Base-by-base conservation (phyloP, 2,888 invertebrate species). In the Agrotis ipsilon region DNA sequence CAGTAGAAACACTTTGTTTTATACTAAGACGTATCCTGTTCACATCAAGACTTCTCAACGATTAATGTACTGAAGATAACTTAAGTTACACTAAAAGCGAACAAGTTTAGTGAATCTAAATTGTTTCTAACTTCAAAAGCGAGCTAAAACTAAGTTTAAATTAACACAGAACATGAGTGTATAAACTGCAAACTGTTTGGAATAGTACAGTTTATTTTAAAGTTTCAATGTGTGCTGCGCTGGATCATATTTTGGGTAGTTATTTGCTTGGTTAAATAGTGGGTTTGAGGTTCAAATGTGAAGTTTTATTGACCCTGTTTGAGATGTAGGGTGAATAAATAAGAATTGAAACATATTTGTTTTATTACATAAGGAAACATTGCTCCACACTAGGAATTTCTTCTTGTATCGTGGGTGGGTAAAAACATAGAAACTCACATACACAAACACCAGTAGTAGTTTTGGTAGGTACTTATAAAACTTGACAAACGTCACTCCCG, bases 31-130 rank as follows among this genome's bases (percentile, higher is more conserved):
- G 9, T 3, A 45, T 55, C 18, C 9, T 52, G 19, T 18, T 43
- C 49, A 3, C 68, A 27, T 14, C n/a, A 21, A 59, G 27, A 32
- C 69, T 57, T 27, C 58, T 27, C n/a, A 54, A 60, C 18, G 78
- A 60, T 55, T 27, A 58, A 54, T 52, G 67, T 59, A 32, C 32
- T 13, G n/a, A 57, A 78, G 78, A 71, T 58, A 78, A 58, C 82
- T 64, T 9, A 63, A 78, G 61, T 65, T 51, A 54, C 52, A 13
- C 54, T 51, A 57, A 58, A 70, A 68, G 68, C 54, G 73, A 71
- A 82, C 71, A 75, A 83, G 73, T 85, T 85, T 77, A 80, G 88
- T 80, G 86, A 86, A 81, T 86, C 87, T 75, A 86, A 86, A 87
- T 87, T 82, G 88, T 86, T 86, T 81, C 71, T 68, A 78, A 87